These are phyloP conservation scores for Sebastiscus albofasciatus DNA, from an alignment of 2,797 vertebrate species.

Conservation along the genomic window DNA sequence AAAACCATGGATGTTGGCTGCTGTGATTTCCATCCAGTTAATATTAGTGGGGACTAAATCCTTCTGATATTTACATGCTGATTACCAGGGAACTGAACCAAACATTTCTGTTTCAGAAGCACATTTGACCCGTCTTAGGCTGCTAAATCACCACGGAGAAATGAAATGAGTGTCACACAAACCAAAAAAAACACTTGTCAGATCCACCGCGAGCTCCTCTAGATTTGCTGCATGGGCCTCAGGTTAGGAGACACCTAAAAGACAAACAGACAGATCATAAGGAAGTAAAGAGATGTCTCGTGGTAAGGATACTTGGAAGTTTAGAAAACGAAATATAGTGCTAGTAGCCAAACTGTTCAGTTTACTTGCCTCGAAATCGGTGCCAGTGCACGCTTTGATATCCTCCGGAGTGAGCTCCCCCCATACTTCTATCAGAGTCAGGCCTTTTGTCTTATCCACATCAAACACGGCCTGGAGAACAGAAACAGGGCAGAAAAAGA, in stretches of 20 bases:
- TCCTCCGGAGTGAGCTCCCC: conserved; percentile 93
- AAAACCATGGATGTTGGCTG: background rate
- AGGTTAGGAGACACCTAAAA: conserved; percentile 91
- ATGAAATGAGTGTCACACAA: background rate
- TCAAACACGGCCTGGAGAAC: conserved; percentile 93
- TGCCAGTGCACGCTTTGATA: conserved; percentile 92
- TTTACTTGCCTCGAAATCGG: conserved; percentile 89
- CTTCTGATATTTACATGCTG: conserved; percentile 10
- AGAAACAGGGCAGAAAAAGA: conserved; percentile 10
- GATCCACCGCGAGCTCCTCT: conserved; percentile 22
- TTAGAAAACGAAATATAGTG: background rate
- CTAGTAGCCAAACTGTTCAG: background rate
- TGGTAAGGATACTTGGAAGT: background rate
- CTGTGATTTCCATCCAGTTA: background rate
- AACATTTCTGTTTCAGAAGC: conserved; percentile 7
- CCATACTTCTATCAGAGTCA: conserved; percentile 94
- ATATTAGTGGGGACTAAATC: conserved; percentile 1
- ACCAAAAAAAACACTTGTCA: conserved; percentile 20
- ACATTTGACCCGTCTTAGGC: background rate
- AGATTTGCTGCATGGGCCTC: conserved; percentile 91
- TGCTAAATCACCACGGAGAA: conserved; percentile 1
- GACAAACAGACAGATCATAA: conserved; percentile 39
- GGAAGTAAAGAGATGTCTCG: background rate
- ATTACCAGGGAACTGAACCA: conserved; percentile 22
- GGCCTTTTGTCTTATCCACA: conserved; percentile 91